phyloP scores from a whole-genome alignment of 2,888 invertebrate species.

The Stenichneumon culpator region DNA sequence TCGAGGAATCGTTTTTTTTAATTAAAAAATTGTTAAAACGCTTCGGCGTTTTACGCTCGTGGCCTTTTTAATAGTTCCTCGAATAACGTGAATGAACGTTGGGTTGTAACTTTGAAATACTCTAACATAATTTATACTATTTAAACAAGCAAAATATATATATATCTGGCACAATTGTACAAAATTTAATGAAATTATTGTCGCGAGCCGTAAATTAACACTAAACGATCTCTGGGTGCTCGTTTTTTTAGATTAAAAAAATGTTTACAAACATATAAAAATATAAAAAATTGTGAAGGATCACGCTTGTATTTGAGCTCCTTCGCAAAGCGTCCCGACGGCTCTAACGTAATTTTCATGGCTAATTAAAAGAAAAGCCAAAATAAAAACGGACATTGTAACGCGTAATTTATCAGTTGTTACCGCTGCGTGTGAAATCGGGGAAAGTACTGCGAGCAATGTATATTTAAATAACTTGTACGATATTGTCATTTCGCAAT shows the following conservation, averaged over 20 bases:
- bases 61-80: slow-evolving; percentile 44
- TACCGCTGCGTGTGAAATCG: slow-evolving; percentile 35
- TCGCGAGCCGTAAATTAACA: slow-evolving; percentile 2
- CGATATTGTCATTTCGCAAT: slow-evolving; percentile 56
- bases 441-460: slow-evolving; percentile 32
- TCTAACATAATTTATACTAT: slow-evolving; percentile 44
- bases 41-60: slow-evolving; percentile 33
- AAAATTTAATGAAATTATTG: slow-evolving; percentile 22
- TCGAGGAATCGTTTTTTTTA: slow-evolving; percentile 21
- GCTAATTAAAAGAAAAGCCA: slow-evolving; percentile 38
- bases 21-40: not conserved
- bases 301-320: slow-evolving; percentile 14
- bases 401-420: slow-evolving; percentile 2
- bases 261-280: not conserved
- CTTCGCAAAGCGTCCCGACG: slow-evolving; percentile 22
- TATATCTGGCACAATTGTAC: slow-evolving; percentile 52
- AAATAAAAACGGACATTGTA: slow-evolving; percentile 16
- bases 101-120: slow-evolving; percentile 62
- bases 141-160: not conserved
- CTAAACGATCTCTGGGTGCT: slow-evolving; percentile 2
- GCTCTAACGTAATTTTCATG: slow-evolving; percentile 39
- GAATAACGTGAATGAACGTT: slow-evolving; percentile 47
- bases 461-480: slow-evolving; percentile 37
- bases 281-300: not conserved
- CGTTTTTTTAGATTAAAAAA: slow-evolving; percentile 3